A percentile compares a stretch with the other conserved stretches of the same genome.
Evolutionary conservation across 2,113 vertebrate genomes (phyloP).

Genomic region (Myanophis thanlyinensis): DNA sequence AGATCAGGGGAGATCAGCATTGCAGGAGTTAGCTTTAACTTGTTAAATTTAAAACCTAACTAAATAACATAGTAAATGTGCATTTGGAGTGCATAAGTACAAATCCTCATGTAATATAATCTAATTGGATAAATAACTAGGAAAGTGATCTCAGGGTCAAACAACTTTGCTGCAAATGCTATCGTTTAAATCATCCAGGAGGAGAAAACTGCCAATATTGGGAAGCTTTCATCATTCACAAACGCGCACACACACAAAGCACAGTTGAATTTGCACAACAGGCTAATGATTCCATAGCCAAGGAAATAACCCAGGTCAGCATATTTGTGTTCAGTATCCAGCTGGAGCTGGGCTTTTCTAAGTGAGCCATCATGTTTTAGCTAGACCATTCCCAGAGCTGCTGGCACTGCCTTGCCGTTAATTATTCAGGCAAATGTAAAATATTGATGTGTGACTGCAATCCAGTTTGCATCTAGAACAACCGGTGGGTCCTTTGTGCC

Average conservation of each 20-base stretch:
- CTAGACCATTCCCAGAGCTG: neutral
- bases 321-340: neutral
- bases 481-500: neutral
- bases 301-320: neutral
- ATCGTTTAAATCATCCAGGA: neutral
- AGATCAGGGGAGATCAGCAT: neutral
- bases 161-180: neutral
- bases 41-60: neutral
- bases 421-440: neutral
- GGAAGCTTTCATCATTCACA: neutral
- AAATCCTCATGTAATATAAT: neutral
- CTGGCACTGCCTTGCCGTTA: neutral
- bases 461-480: neutral
- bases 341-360: neutral
- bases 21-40: neutral
- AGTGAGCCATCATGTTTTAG: neutral
- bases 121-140: neutral
- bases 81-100: neutral
- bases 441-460: neutral
- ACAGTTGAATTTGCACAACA: neutral
- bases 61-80: neutral
- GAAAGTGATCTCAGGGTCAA: neutral
- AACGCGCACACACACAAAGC: neutral
- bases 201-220: neutral
- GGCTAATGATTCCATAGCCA: neutral